Evolutionary conservation across 2,797 vertebrate genomes (phyloP).

Genomic region (Staurois parvus): DNA sequence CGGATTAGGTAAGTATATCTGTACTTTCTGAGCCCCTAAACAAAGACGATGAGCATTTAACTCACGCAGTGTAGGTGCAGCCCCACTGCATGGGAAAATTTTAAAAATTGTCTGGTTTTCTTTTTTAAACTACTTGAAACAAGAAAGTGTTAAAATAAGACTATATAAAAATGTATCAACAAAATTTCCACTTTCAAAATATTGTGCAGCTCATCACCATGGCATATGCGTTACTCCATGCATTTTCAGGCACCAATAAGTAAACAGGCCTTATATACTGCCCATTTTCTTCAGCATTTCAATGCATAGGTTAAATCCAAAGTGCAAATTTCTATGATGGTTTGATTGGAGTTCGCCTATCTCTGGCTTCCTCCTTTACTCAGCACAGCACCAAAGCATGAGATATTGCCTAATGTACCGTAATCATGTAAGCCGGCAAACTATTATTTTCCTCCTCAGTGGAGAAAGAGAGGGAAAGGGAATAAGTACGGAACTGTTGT

Average conservation of each 20-base stretch:
- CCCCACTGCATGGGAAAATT: no score
- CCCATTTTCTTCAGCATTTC: neutral
- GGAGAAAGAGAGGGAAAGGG: conserved; percentile 3
- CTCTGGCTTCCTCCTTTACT: conserved; percentile 10
- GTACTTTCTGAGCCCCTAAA: no score
- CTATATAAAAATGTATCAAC: no score
- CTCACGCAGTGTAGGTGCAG: no score
- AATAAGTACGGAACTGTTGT: conserved; percentile 34
- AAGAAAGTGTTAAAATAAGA: no score
- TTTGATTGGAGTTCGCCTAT: conserved; percentile 33
- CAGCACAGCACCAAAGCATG: conserved; percentile 38
- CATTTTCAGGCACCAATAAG: neutral
- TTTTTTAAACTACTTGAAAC: no score
- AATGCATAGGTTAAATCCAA: conserved; percentile 15
- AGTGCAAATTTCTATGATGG: conserved; percentile 27
- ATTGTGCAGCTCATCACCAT: no score
- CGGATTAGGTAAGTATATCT: no score
- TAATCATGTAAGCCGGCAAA: conserved; percentile 50
- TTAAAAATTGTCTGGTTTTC: no score
- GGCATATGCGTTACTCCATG: neutral
- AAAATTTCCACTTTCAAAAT: no score
- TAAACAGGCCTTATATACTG: neutral
- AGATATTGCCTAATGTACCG: conserved; percentile 56
- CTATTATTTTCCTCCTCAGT: conserved; percentile 56
- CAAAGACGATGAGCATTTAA: no score